Base-by-base conservation (phyloP, 2,888 invertebrate genomes). In the Periphyllus acericola region DNA sequence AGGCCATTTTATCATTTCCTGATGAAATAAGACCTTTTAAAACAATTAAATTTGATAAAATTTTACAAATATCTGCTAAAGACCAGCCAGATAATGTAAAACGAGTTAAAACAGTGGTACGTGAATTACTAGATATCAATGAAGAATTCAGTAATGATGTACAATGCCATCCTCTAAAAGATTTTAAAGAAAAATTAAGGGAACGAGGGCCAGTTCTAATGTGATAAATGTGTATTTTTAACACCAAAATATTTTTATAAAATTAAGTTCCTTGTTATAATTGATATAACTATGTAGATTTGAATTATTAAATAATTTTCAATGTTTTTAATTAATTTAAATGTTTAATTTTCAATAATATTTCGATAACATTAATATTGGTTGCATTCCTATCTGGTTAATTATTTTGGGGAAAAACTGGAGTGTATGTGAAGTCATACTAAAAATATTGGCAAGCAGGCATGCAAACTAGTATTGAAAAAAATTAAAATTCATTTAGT, bases 31-130 rank as follows among this genome's bases (percentile, higher is more conserved):
- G 93, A 89, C 97, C 98, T 0, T 92, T 93, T 81, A 94, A 92
- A 90, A 90, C 94, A 0, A 92, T 97, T 11, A 92, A 93, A 85
- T 98, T 98, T 92, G 94, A 95, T 90, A 94, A 95, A 90, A 93
- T 98, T 86, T 91, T 97, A 89, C 94, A 95, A 2, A 95, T 97
- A 90, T 96, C 96, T 6, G 95, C 96, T 0, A 93, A 94, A 89
- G 91, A 93, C 14, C 90, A 93, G 36, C 91, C 93, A 84, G 90
- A 93, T 46, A 91, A 93, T 71, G 92, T 93, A 29, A 91, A 92
- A 85, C 92, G 93, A 52, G 92, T 97, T 1, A 96, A 96, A 91
- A 89, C 92, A 5, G 92, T 93, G 40, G 91, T 97, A 82, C 92
- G 96, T 83, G 92, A 92, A 83, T 92, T 94, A 66, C 91, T 97